These are phyloP conservation scores for Patiria pectinifera DNA, from an alignment of 53 echinoderm and acorn worm genomes.

Conservation along the genomic window DNA sequence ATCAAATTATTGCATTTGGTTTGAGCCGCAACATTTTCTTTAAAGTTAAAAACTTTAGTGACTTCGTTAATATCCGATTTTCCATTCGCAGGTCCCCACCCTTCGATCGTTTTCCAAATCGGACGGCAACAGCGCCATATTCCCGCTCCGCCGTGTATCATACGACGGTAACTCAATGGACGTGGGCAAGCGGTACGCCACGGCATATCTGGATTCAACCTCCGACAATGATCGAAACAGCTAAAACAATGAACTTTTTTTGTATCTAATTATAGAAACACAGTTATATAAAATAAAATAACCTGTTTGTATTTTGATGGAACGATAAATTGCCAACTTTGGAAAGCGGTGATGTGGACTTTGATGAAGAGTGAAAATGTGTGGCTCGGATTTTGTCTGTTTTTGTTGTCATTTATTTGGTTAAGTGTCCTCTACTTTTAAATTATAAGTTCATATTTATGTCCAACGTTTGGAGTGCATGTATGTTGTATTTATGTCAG, in stretches of 20 bases:
- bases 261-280: slow-evolving; percentile 3
- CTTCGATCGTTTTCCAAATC: slow-evolving; percentile 66
- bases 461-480: too few relatives aligned
- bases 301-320: slow-evolving; percentile 45
- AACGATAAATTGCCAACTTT: neutral
- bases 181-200: slow-evolving; percentile 52
- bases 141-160: slow-evolving; percentile 64
- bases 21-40: too few relatives aligned
- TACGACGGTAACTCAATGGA: slow-evolving; percentile 61
- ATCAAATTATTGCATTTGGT: too few relatives aligned
- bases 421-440: neutral
- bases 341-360: neutral
- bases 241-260: slow-evolving; percentile 43
- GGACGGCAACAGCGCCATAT: slow-evolving; percentile 69
- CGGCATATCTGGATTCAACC: slow-evolving; percentile 48
- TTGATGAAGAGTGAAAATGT: neutral
- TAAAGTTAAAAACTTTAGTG: neutral
- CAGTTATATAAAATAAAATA: neutral
- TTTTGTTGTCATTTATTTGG: neutral
- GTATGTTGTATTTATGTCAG: neutral
- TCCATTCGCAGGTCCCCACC: slow-evolving; percentile 47
- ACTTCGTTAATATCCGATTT: neutral
- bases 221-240: slow-evolving; percentile 51
- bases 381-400: neutral
- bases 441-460: too few relatives aligned